Evolutionary conservation across 2,888 invertebrate genomes (phyloP), one percentile per base, ranked within the genome.

Genomic region (Rhodophaea formosa): DNA sequence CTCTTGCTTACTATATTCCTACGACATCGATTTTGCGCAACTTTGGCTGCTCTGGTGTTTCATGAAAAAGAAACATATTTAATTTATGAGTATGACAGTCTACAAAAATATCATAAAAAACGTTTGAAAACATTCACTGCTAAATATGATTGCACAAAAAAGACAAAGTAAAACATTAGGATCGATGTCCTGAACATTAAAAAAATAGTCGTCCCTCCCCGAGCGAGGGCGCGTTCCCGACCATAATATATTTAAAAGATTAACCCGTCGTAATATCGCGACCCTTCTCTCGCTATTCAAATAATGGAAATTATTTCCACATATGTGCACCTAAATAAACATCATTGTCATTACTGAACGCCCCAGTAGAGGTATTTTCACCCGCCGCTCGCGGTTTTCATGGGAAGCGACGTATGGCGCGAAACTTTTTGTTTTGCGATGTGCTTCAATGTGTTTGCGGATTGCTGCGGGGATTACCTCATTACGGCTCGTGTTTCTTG

Each of bases 171-270:
- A 30, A 77, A 77, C 80, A 82, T 88, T 83, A 80, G 80, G 84
- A 88, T 87, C 82, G 88, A 86, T 87, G 84, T 80, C 67, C 78
- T 72, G 74, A 77, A 71, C 83, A 81, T 86, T 87, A 88, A 88
- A 88, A 85, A 85, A 71, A 74, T 71, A 68, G 65, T 68, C 70
- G 76, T 75, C 79, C 81, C 82, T 79, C 72, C 74, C 70, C 72
- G 79, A 79, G 70, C 72, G 79, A 79, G 82, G 83, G 77, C 75
- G 78, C 80, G 82, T 83, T 82, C 84, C 82, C 84, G 84, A 81
- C 84, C 75, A 90, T 91, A 90, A 91, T 91, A 91, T 91, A 91
- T 91, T 91, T 91, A 91, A 91, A 91, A 90, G 91, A 91, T 91
- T 91, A 90, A 84, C 84, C 80, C 72, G 84, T 82, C 84, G 89